Percentiles rank a stretch among this genome's conserved stretches.
Conservation (phyloP, 2,113 vertebrate genomes). For the Chloebia gouldiae region DNA sequence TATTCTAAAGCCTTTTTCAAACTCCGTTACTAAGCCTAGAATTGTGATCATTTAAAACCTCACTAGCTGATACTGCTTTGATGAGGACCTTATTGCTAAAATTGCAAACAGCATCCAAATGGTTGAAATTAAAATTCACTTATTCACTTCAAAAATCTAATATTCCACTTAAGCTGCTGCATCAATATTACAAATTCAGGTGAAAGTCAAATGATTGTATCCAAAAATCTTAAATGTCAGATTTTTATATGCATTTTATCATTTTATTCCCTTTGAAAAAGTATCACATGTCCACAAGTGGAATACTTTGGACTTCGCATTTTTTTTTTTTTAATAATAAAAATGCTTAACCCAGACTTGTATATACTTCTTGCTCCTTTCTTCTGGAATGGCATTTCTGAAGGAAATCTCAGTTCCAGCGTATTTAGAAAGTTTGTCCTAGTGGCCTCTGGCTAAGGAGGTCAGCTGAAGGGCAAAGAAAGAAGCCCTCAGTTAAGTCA, state of each 20-base stretch:
- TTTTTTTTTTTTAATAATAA: constrained; percentile 6
- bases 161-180: background rate
- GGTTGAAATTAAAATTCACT: constrained; percentile 6
- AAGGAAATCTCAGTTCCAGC: background rate
- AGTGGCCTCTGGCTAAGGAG: background rate
- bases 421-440: background rate
- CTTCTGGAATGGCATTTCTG: background rate
- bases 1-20: background rate
- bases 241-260: constrained; percentile 34
- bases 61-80: background rate
- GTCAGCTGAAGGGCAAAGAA: background rate
- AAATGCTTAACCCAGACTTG: background rate
- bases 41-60: background rate
- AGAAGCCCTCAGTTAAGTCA: background rate
- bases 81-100: background rate
- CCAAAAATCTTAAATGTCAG: constrained; percentile 53
- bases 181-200: background rate
- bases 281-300: background rate
- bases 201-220: constrained; percentile 30
- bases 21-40: background rate
- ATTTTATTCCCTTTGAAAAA: constrained; percentile 45
- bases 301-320: background rate
- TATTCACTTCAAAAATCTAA: background rate
- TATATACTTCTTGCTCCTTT: background rate
- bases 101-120: background rate